Evolutionary conservation across 2,888 invertebrate species (phyloP).

Genomic region (Melinaea menophilus): DNA sequence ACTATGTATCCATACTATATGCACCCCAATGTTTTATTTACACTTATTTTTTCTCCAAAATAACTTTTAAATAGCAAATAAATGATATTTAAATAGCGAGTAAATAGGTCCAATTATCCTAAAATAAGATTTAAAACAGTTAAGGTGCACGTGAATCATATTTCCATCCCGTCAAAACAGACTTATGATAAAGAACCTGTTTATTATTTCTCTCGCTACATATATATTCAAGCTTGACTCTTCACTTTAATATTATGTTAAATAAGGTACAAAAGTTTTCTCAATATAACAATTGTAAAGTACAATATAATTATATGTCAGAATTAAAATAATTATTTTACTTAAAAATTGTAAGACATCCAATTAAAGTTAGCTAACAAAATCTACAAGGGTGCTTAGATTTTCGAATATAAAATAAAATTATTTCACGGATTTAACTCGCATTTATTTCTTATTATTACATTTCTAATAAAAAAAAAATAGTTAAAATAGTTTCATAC

Average conservation of each 20-base stretch:
- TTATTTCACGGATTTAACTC: too few relatives aligned
- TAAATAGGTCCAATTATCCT: background rate
- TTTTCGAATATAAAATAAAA: too few relatives aligned
- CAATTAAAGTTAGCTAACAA: too few relatives aligned
- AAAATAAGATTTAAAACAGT: constrained; percentile 1
- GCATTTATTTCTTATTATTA: too few relatives aligned
- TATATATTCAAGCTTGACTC: background rate
- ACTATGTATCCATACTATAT: too few relatives aligned
- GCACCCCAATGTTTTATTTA: too few relatives aligned
- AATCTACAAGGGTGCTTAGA: too few relatives aligned
- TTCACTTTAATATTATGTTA: background rate
- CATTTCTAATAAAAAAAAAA: too few relatives aligned
- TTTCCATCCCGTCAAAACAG: constrained; percentile 1
- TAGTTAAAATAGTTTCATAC: too few relatives aligned
- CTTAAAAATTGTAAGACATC: too few relatives aligned
- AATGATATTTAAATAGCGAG: background rate
- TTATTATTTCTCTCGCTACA: background rate
- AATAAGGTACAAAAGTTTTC: constrained; percentile 11
- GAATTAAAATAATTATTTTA: too few relatives aligned
- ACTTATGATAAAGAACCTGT: background rate
- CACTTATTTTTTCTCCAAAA: too few relatives aligned
- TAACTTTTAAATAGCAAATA: background rate
- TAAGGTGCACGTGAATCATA: background rate
- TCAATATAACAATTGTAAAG: constrained; percentile 12
- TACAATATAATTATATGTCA: background rate